Base-by-base conservation (phyloP, 2,888 invertebrate genomes). In the Pollenia amentaria region DNA sequence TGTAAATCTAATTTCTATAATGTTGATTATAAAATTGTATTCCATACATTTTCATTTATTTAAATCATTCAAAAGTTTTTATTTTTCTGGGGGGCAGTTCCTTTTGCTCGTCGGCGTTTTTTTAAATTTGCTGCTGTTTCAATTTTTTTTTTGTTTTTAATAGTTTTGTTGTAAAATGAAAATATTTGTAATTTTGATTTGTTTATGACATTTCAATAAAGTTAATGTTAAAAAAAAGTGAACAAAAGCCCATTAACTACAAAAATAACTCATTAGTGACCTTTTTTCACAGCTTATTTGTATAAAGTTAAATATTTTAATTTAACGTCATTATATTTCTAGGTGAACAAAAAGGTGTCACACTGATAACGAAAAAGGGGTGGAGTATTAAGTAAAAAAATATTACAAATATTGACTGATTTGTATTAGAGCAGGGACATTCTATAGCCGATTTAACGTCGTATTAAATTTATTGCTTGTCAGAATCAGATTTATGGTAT, bases 181-280 rank as follows among this genome's bases (percentile, higher is more conserved):
- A 81, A 48, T 69, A 53, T 44, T 38, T 65, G 60, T 70, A 70
- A 76, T 75, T 75, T 79, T 72, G 21, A 70, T 80, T 80, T 86
- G 60, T 72, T 84, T 84, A 53, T 70, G 70, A 64, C 60, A 82
- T 82, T 78, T 48, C 48, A 83, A 51, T 73, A 29, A 76, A 85
- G 53, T 29, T 53, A 81, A 65, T 46, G 29, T 10, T n/a, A 51
- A 65, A 44, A 80, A 64, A 78, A 46, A 46, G 21, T 65, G 65
- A 78, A 83, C 60, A 87, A 80, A 79, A 80, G 62, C 60, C 51
- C 51, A 64, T 65, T 42, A 65, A 29, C 29, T 29, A 29, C 29
- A 29, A 46, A 84, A 76, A 46, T n/a, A 76, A 72, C 84, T 84
- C 87, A 84, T 87, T 87, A 87, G 87, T 77, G 73, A 72, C 76